phyloP scores from a whole-genome alignment of 2,113 vertebrate genomes.

The Nibea albiflora region DNA sequence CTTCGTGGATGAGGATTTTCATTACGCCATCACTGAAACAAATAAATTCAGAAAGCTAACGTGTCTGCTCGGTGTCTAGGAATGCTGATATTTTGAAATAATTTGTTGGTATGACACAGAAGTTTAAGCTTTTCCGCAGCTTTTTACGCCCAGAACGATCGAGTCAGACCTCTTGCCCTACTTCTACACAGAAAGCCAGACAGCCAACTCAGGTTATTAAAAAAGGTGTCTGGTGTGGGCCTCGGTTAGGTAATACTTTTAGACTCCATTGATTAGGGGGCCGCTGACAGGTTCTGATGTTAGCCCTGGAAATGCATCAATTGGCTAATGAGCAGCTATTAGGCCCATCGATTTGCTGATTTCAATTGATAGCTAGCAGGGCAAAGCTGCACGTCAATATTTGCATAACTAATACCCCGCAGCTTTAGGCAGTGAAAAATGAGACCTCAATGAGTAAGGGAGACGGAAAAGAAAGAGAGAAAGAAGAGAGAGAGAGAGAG shows the following conservation, averaged over 20 bases:
- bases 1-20: conserved; percentile 22
- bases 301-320: conserved; percentile 91
- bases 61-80: conserved; percentile 15
- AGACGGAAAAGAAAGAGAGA: conserved; percentile 61
- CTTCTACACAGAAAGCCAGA: conserved; percentile 30
- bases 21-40: conserved; percentile 3
- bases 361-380: conserved; percentile 94
- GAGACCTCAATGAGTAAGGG: conserved; percentile 85
- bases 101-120: conserved; percentile 34
- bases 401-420: conserved; percentile 92
- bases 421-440: conserved; percentile 88
- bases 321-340: conserved; percentile 96
- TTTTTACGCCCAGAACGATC: background rate
- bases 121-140: background rate
- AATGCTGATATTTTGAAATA: conserved; percentile 37
- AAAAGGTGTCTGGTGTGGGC: conserved; percentile 72
- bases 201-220: conserved; percentile 71
- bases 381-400: conserved; percentile 93
- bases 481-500: conserved; percentile 72
- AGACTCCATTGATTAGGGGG: conserved; percentile 88
- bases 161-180: conserved; percentile 17
- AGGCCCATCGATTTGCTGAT: conserved; percentile 96
- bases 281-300: conserved; percentile 86
- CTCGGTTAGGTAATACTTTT: conserved; percentile 88
- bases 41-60: conserved; percentile 28